Evolutionary conservation across 1,140 invertebrate species (phyloP), one percentile per base, ranked within the genome.

Genomic region (Ceratina calcarata): DNA sequence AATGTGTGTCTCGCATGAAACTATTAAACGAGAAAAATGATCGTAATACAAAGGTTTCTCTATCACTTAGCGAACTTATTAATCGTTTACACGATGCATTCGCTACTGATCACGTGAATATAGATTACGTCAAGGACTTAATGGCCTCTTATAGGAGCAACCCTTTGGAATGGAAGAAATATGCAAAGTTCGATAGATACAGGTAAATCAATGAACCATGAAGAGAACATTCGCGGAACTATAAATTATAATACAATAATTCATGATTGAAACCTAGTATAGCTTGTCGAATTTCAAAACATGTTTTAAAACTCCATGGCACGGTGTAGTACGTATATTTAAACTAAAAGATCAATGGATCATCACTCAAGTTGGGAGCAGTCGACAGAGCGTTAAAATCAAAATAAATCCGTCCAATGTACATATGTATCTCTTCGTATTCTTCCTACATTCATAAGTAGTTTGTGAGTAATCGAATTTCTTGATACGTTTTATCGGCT

Each of bases 131-230:
- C 2, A 94, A 96, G 84, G 94, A 96, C 64, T 88, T 99, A 22
- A 97, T 99, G 96, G 89, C 94, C 0, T 94, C 95, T 0, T 99
- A 99, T 92, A 97, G 96, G 90, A 98, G 97, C 27, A 97, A 98
- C 88, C 95, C 96, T 0, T 93, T 94, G 12, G 98, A 99, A 65
- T 99, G 98, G 98, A 97, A 95, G 88, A 97, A 98, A 90, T 99
- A 95, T 89, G 98, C 98, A 16, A 99, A 99, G 91, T 99, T 98
- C 90, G 98, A 99, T 91, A 95, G 96, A 89, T 97, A 97, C 91
- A 97, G 97, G 97, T 98, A 93, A 95, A 45, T 10, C 2, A 7
- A 32, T 16, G 37, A 10, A 57, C 7, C 1, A 57, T 16, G 7
- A 51, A 8, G 49, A 15, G 15, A 51, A 51, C 7, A 51, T 7